Evolutionary conservation across 1,140 invertebrate species (phyloP).

Genomic region (Chlorops oryzae): DNA sequence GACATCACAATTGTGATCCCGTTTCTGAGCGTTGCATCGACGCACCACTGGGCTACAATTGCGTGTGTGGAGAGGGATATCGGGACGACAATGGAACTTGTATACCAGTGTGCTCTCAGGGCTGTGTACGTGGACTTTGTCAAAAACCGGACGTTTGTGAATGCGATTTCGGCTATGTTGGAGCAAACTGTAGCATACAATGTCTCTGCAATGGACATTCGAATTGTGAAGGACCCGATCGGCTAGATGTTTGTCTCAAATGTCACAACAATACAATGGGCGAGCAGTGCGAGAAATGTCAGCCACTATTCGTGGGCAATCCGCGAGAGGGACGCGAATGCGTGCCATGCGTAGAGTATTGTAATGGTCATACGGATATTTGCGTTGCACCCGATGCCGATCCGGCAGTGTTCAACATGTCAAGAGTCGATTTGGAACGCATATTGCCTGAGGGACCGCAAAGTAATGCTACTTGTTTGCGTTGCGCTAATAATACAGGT

Average conservation of each 20-base stretch:
- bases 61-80: constrained; percentile 80
- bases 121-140: constrained; percentile 83
- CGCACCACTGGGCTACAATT: constrained; percentile 68
- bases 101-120: constrained; percentile 78
- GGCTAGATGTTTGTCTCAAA: constrained; percentile 71
- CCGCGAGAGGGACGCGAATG: constrained; percentile 80
- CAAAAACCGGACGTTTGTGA: constrained; percentile 76
- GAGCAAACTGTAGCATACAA: constrained; percentile 85
- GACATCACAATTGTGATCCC: constrained; percentile 82
- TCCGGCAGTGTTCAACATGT: constrained; percentile 54
- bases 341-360: constrained; percentile 80
- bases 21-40: constrained; percentile 81
- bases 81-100: constrained; percentile 58
- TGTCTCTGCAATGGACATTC: constrained; percentile 94
- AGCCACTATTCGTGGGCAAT: constrained; percentile 84
- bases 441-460: constrained; percentile 60
- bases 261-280: constrained; percentile 92
- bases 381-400: constrained; percentile 65
- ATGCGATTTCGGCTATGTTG: constrained; percentile 93
- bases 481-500: constrained; percentile 77
- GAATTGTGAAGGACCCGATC: constrained; percentile 79
- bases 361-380: constrained; percentile 78
- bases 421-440: constrained; percentile 50
- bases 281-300: constrained; percentile 79
- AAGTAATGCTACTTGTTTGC: constrained; percentile 71